Conservation (phyloP, 2,888 invertebrate species). For the Ceramica pisi region DNA sequence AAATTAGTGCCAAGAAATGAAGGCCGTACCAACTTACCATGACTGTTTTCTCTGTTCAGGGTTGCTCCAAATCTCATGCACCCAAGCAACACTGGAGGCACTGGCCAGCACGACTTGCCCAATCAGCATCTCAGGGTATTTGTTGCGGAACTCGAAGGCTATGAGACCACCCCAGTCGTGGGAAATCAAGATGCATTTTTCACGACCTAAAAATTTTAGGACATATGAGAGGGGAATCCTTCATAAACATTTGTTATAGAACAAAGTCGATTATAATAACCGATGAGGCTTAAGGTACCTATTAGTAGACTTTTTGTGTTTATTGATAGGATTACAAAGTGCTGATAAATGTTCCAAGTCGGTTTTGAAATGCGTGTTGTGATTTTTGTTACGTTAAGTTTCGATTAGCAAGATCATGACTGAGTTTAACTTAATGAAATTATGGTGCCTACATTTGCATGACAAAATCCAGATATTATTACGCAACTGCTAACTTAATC, state of each 20-base stretch:
- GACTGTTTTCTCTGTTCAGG: slow-evolving; percentile 84
- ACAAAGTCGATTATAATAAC: neutral
- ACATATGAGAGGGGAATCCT: neutral
- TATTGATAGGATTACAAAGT: neutral
- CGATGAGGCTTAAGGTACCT: neutral
- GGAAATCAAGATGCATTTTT: slow-evolving; percentile 90
- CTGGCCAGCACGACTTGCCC: slow-evolving; percentile 90
- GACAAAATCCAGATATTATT: slow-evolving; percentile 10
- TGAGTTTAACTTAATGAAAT: slow-evolving; percentile 12
- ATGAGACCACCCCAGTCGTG: slow-evolving; percentile 94
- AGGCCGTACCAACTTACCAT: slow-evolving; percentile 78
- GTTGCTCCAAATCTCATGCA: slow-evolving; percentile 79
- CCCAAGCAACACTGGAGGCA: slow-evolving; percentile 86
- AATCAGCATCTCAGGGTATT: slow-evolving; percentile 89
- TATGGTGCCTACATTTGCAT: neutral
- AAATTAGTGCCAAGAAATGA: too few relatives aligned
- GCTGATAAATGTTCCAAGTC: neutral
- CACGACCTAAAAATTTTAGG: slow-evolving; percentile 80
- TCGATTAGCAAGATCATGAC: neutral
- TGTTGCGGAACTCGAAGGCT: slow-evolving; percentile 88
- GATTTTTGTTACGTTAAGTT: neutral
- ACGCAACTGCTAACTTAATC: neutral
- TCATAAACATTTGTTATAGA: neutral
- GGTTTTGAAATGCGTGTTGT: neutral
- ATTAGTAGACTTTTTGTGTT: neutral